These are phyloP conservation scores for Suncus etruscus DNA, from an alignment of 2,113 vertebrate genomes.

Conservation along the genomic window DNA sequence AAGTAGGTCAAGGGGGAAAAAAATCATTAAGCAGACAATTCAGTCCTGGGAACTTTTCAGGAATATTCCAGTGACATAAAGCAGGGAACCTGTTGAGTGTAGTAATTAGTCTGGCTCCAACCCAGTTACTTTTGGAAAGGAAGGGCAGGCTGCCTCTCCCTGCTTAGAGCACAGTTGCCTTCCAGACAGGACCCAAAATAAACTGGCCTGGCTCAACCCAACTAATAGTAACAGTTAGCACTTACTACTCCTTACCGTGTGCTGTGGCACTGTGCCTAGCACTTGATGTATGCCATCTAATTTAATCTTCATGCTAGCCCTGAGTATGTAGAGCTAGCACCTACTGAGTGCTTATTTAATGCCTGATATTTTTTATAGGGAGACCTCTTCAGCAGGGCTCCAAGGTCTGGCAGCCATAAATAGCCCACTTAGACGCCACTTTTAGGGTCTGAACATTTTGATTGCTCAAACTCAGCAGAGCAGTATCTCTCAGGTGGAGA, in stretches of 20 bases:
- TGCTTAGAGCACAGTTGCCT: constrained; percentile 58
- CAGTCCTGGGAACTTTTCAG: constrained; percentile 59
- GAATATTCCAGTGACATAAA: constrained; percentile 59
- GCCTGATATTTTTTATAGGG: background rate
- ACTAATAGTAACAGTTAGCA: constrained; percentile 73
- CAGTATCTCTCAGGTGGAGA: too few species aligned
- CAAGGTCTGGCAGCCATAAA: too few species aligned
- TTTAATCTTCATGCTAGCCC: constrained; percentile 49
- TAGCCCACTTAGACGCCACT: too few species aligned
- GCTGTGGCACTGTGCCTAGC: constrained; percentile 51
- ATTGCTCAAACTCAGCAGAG: too few species aligned
- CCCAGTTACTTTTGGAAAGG: constrained; percentile 21
- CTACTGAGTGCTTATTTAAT: background rate
- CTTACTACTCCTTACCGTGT: constrained; percentile 27
- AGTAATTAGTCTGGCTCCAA: constrained; percentile 52
- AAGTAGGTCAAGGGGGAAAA: constrained; percentile 39
- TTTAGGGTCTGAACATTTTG: too few species aligned
- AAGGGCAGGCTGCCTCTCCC: constrained; percentile 47
- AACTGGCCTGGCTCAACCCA: constrained; percentile 66
- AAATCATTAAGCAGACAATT: background rate
- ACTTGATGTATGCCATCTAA: constrained; percentile 64
- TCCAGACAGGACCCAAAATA: constrained; percentile 77
- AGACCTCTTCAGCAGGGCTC: too few species aligned
- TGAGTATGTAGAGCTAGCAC: background rate
- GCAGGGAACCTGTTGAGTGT: constrained; percentile 63